These are phyloP conservation scores for Ophthalmolycus amberensis DNA, from an alignment of 2,113 vertebrate species.

Conservation along the genomic window DNA sequence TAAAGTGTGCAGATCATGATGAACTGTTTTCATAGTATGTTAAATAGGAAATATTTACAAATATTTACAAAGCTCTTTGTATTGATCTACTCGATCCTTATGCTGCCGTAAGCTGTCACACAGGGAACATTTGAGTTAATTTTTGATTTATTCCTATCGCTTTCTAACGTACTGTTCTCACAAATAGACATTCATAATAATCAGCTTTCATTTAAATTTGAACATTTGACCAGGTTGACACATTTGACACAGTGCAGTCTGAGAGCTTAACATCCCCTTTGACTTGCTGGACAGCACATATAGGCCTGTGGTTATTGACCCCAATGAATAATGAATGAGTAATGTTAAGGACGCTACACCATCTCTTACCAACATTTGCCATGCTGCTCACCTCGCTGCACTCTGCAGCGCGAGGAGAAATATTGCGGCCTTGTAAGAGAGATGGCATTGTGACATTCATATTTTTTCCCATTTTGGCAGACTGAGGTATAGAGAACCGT, in stretches of 20 bases:
- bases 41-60: conserved; percentile 1
- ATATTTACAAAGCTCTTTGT: neutral
- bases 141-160: neutral
- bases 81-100: neutral
- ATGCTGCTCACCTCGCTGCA: neutral
- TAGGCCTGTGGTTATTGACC: conserved; percentile 35
- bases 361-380: conserved; percentile 32
- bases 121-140: neutral
- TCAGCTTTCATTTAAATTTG: conserved; percentile 3
- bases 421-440: conserved; percentile 13
- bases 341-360: conserved; percentile 39
- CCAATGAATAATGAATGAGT: conserved; percentile 56
- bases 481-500: conserved; percentile 9
- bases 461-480: conserved; percentile 13
- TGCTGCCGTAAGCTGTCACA: neutral
- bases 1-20: neutral
- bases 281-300: conserved; percentile 36
- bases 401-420: conserved; percentile 17
- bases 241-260: neutral
- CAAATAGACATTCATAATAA: neutral
- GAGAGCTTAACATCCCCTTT: conserved; percentile 30
- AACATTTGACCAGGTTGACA: conserved; percentile 13
- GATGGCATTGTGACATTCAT: conserved; percentile 22
- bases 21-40: neutral
- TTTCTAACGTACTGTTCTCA: neutral